Percentiles rank a stretch among this genome's conserved stretches.
Conservation (phyloP, 2,888 invertebrate species). For the Creontiades dilutus region DNA sequence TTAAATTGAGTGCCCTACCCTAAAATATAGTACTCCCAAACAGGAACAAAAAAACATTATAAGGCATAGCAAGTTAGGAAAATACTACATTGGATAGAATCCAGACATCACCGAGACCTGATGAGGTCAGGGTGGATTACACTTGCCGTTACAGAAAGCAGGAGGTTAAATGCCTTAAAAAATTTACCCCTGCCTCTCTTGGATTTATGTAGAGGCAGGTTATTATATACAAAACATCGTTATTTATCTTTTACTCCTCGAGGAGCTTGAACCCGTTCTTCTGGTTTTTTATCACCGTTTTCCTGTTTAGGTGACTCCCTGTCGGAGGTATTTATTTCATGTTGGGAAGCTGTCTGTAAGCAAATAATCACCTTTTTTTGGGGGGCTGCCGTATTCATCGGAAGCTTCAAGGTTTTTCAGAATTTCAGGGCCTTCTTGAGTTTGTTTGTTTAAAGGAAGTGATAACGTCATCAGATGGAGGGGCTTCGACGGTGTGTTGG, state of each 20-base stretch:
- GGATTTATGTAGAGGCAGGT: constrained; percentile 70
- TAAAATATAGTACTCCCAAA: constrained; percentile 19
- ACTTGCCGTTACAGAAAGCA: constrained; percentile 53
- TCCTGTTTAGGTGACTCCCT: constrained; percentile 69
- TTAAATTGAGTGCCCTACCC: constrained; percentile 15
- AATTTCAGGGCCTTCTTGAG: not conserved
- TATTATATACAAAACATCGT: constrained; percentile 67
- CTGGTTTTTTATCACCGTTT: constrained; percentile 59
- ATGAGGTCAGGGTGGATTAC: constrained; percentile 39
- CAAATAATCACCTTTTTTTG: constrained; percentile 65
- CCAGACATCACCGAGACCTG: constrained; percentile 41
- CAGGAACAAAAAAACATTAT: not conserved
- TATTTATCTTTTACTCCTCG: constrained; percentile 48
- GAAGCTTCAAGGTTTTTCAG: not conserved
- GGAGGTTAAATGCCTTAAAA: constrained; percentile 28
- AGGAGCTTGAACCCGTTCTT: constrained; percentile 20
- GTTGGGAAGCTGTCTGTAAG: constrained; percentile 66
- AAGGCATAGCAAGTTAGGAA: constrained; percentile 3
- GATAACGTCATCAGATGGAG: constrained; percentile 17
- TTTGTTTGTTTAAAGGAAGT: constrained; percentile 16
- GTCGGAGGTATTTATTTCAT: constrained; percentile 58
- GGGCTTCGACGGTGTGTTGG: constrained; percentile 27
- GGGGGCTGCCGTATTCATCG: constrained; percentile 1
- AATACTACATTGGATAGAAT: constrained; percentile 28
- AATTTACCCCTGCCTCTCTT: constrained; percentile 30